phyloP scores from a whole-genome alignment of 2,113 vertebrate genomes.

The Pimephales promelas region DNA sequence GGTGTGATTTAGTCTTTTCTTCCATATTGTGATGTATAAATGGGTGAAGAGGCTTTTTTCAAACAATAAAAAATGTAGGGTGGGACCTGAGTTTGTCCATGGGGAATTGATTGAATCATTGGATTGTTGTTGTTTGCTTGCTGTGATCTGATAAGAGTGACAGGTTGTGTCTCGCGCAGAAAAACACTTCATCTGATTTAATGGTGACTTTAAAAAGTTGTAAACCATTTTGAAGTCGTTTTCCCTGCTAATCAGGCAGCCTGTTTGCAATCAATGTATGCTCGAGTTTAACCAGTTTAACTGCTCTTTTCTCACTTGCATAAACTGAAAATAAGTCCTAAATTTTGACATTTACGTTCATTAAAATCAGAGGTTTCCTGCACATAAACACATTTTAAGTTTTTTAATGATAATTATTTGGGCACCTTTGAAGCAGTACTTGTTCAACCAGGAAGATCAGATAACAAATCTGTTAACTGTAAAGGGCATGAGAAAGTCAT shows the following conservation, averaged over 20 bases:
- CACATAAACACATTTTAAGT: background rate
- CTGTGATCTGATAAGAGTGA: background rate
- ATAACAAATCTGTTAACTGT: background rate
- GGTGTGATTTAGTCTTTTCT: no score
- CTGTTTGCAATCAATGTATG: background rate
- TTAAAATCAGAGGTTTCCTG: background rate
- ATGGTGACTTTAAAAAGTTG: background rate
- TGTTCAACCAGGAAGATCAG: background rate
- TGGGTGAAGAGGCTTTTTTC: no score
- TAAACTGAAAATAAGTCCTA: background rate
- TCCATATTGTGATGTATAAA: no score
- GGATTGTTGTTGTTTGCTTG: no score
- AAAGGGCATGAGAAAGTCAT: slow-evolving; percentile 17
- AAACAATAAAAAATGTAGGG: background rate
- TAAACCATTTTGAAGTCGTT: background rate
- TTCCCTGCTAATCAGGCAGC: background rate
- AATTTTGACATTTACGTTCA: background rate
- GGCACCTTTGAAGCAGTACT: background rate
- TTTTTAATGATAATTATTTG: background rate
- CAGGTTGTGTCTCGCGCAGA: no score
- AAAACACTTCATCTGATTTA: no score
- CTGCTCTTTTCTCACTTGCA: background rate
- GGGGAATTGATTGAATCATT: no score
- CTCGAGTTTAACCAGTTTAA: background rate
- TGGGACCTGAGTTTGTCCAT: no score